Conservation (phyloP, 2,888 invertebrate species). For the Hymenopus coronatus region DNA sequence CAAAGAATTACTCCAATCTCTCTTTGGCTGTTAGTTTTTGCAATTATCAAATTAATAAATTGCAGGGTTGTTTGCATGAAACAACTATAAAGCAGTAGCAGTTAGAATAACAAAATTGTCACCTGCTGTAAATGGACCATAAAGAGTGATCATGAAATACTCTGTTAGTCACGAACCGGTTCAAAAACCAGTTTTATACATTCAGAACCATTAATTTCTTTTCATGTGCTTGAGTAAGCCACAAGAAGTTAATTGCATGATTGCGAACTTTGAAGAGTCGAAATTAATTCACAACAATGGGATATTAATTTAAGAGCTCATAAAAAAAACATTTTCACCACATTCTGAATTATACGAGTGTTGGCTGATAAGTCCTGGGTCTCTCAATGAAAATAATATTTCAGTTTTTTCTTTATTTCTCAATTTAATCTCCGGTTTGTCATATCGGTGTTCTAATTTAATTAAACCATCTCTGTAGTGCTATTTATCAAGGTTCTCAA, state of each 20-base stretch:
- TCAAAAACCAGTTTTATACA: background rate
- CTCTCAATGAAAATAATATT: too few relatives aligned
- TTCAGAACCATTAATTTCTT: background rate
- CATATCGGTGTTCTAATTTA: too few relatives aligned
- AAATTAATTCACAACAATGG: background rate
- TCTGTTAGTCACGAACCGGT: background rate
- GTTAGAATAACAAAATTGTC: background rate
- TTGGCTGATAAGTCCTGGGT: too few relatives aligned
- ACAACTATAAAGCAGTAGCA: background rate
- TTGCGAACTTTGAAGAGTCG: background rate
- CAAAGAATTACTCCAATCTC: too few relatives aligned
- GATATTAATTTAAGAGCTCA: background rate
- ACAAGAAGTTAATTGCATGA: background rate
- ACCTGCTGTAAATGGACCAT: background rate
- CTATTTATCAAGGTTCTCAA: too few relatives aligned
- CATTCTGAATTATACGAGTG: too few relatives aligned
- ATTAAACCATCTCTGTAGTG: too few relatives aligned
- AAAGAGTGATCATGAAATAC: background rate
- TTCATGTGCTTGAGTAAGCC: background rate
- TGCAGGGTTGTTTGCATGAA: background rate
- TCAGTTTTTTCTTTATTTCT: too few relatives aligned
- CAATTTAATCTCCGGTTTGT: too few relatives aligned
- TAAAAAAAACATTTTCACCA: background rate
- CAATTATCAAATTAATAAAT: background rate
- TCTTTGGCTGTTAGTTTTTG: too few relatives aligned